Evolutionary conservation across 2,113 vertebrate genomes (phyloP).

Genomic region (Podarcis cretensis): DNA sequence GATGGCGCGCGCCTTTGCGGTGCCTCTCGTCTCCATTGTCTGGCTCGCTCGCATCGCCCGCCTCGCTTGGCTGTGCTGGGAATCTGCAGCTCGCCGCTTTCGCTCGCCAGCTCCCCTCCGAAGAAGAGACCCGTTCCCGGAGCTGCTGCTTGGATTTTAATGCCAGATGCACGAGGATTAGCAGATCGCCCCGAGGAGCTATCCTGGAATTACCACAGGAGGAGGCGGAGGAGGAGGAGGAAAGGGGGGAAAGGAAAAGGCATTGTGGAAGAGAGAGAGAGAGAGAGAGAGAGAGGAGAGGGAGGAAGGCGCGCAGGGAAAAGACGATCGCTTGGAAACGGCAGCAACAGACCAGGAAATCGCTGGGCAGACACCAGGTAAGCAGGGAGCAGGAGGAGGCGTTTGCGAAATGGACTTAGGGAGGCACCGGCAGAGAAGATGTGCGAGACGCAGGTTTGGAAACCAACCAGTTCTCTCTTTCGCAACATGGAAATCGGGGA

Average conservation of each 20-base stretch:
- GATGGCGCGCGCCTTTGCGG: slow-evolving; percentile 57
- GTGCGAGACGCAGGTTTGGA: not conserved
- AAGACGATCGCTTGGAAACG: not conserved
- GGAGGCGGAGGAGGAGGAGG: not conserved
- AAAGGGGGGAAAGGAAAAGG: not conserved
- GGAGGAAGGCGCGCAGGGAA: not conserved
- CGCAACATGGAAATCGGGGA: slow-evolving; percentile 35
- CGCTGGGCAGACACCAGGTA: slow-evolving; percentile 61
- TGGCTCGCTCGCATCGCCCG: not conserved
- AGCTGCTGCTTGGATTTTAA: not conserved
- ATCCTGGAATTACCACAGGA: not conserved
- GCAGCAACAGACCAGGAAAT: slow-evolving; percentile 21
- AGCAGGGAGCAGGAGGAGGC: not conserved
- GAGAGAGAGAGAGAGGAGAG: not conserved
- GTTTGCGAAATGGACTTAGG: not conserved
- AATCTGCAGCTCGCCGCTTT: slow-evolving; percentile 38
- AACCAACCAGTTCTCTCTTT: not conserved
- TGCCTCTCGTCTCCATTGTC: slow-evolving; percentile 12
- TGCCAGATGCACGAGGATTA: not conserved
- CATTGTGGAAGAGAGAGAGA: not conserved
- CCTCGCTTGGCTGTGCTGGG: not conserved
- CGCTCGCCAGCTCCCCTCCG: slow-evolving; percentile 32
- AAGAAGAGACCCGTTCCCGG: not conserved
- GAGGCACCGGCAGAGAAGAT: not conserved
- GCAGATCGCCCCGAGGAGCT: not conserved